phyloP scores from a whole-genome alignment of 2,113 vertebrate genomes.

The Oncorhynchus masou region DNA sequence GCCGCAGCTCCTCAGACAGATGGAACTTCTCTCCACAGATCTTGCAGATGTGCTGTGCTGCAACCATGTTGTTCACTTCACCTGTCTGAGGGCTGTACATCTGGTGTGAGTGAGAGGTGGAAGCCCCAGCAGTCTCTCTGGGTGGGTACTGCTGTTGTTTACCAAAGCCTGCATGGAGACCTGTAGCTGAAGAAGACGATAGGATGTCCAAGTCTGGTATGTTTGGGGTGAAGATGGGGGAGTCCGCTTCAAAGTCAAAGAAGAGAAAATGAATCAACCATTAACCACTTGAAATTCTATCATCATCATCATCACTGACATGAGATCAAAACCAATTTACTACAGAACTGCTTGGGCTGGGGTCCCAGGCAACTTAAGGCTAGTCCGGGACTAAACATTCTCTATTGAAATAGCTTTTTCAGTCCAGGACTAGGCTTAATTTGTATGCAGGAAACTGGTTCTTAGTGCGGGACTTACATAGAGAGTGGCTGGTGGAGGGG shows the following conservation, averaged over 20 bases:
- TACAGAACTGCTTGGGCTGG: too few relatives aligned
- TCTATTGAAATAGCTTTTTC: too few relatives aligned
- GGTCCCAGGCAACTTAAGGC: too few relatives aligned
- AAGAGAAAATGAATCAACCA: neutral
- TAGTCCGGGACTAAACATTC: too few relatives aligned
- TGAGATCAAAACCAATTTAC: too few relatives aligned
- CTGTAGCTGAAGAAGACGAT: constrained; percentile 11
- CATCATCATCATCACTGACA: too few relatives aligned
- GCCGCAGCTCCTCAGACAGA: constrained; percentile 28
- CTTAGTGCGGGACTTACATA: constrained; percentile 32
- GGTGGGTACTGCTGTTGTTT: constrained; percentile 16
- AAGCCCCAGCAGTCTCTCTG: neutral
- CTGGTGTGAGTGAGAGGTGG: neutral
- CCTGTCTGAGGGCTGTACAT: neutral
- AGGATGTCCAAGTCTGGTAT: constrained; percentile 35
- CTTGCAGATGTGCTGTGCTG: constrained; percentile 18
- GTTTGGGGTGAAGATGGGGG: constrained; percentile 20
- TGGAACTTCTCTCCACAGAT: constrained; percentile 32
- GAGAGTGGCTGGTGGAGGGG: constrained; percentile 33
- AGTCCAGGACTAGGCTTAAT: too few relatives aligned
- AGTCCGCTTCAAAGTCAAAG: constrained; percentile 23
- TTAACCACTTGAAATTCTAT: neutral
- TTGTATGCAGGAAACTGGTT: too few relatives aligned
- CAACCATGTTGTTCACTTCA: neutral
- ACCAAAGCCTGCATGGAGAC: constrained; percentile 20